Evolutionary conservation across 1,140 invertebrate genomes (phyloP).

Genomic region (Cherax quadricarinatus): DNA sequence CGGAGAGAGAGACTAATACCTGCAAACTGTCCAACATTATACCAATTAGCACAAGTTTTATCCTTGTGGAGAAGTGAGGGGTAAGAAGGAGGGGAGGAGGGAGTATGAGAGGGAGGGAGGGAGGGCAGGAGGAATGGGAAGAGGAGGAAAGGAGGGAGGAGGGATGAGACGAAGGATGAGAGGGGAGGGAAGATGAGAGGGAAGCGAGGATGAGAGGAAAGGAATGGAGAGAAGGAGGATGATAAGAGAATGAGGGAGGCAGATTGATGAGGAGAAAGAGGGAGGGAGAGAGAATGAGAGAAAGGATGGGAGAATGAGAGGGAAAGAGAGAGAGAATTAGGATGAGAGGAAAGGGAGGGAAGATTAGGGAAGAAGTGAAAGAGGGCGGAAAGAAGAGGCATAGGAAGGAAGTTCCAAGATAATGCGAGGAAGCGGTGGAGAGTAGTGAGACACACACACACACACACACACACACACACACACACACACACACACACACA

Average conservation of each 20-base stretch:
- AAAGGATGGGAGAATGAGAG: background rate
- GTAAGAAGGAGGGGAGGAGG: background rate
- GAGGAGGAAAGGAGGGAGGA: background rate
- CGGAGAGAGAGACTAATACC: constrained; percentile 7
- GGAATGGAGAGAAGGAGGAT: background rate
- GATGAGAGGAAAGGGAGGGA: background rate
- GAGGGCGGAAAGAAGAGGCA: no score
- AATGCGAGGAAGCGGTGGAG: no score
- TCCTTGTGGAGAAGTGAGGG: background rate
- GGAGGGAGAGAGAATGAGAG: background rate
- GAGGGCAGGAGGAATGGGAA: background rate
- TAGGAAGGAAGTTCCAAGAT: background rate
- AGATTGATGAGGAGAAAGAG: background rate
- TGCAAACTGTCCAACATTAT: constrained; percentile 44
- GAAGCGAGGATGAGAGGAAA: background rate
- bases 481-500: no score
- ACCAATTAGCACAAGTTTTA: constrained; percentile 44
- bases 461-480: no score
- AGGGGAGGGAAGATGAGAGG: background rate
- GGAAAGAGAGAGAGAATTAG: background rate
- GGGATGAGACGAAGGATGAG: background rate
- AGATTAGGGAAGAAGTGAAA: background rate
- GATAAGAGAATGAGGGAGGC: background rate
- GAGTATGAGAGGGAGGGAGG: background rate
- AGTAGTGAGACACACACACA: no score